Evolutionary conservation across 2,888 invertebrate species (phyloP).

Genomic region (Melieria crassipennis): DNA sequence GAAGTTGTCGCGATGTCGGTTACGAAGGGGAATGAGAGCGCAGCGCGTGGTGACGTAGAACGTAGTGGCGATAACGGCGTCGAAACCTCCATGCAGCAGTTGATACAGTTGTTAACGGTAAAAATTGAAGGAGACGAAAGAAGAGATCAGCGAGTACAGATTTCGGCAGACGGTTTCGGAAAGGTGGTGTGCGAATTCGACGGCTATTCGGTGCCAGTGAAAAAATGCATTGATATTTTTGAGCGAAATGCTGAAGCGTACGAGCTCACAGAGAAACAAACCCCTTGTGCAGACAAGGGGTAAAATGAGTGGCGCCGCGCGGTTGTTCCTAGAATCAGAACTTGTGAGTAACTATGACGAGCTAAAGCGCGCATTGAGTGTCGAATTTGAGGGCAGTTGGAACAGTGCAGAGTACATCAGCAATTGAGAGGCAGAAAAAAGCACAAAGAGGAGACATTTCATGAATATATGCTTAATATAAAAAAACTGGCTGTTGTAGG

Average conservation of each 20-base stretch:
- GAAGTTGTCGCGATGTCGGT: no score
- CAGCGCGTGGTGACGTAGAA: no score
- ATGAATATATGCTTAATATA: slow-evolving; percentile 33
- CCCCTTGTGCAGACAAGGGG: slow-evolving; percentile 37
- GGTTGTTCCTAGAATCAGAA: slow-evolving; percentile 38
- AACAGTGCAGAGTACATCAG: slow-evolving; percentile 36
- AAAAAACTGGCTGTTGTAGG: slow-evolving; percentile 29
- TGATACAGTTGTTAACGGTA: no score
- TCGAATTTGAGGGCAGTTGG: slow-evolving; percentile 31
- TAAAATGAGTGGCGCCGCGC: slow-evolving; percentile 37
- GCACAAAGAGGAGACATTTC: slow-evolving; percentile 28
- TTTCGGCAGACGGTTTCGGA: no score
- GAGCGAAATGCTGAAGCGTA: slow-evolving; percentile 35
- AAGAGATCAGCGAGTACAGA: no score
- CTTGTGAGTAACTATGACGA: slow-evolving; percentile 25
- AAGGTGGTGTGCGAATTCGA: no score
- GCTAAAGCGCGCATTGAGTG: slow-evolving; percentile 13
- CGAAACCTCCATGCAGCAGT: no score
- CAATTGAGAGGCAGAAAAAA: slow-evolving; percentile 33
- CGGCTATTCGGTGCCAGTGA: not conserved
- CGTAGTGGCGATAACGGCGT: no score
- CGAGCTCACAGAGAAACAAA: slow-evolving; percentile 32
- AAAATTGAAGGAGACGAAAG: no score
- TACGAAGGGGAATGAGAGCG: no score
- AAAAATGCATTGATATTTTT: slow-evolving; percentile 29